Conservation (phyloP, 2,888 invertebrate genomes). For the Tinea pellionella region DNA sequence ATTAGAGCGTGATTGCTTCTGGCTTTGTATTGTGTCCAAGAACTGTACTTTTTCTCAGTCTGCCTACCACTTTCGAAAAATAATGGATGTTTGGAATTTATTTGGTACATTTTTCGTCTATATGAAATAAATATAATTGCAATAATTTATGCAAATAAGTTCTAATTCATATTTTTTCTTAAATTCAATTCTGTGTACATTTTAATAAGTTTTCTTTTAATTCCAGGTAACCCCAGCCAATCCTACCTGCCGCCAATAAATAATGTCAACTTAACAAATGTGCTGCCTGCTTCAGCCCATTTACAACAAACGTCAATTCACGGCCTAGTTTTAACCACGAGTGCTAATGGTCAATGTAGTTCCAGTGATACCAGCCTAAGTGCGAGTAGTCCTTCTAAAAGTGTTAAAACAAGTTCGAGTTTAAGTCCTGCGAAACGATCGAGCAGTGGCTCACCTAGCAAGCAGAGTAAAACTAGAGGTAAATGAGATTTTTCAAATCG, state of each 20-base stretch:
- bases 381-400: conserved; percentile 86
- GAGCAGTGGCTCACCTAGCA: conserved; percentile 85
- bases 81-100: too few relatives aligned
- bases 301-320: conserved; percentile 46
- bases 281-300: conserved; percentile 33
- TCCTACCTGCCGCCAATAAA: conserved; percentile 38
- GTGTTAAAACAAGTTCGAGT: conserved; percentile 87
- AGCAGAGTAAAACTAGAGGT: conserved; percentile 84
- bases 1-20: too few relatives aligned
- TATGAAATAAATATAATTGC: too few relatives aligned
- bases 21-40: too few relatives aligned
- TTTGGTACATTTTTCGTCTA: too few relatives aligned
- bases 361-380: conserved; percentile 70
- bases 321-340: conserved; percentile 40
- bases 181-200: too few relatives aligned
- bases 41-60: too few relatives aligned
- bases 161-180: too few relatives aligned
- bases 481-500: conserved; percentile 25
- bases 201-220: not conserved
- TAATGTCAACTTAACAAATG: conserved; percentile 48
- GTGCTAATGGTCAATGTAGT: conserved; percentile 57
- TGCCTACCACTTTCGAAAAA: too few relatives aligned
- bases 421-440: conserved; percentile 86
- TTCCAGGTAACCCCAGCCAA: conserved; percentile 15
- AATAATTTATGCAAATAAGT: too few relatives aligned